Evolutionary conservation across 2,113 vertebrate genomes (phyloP).

Genomic region (Plotosus lineatus): DNA sequence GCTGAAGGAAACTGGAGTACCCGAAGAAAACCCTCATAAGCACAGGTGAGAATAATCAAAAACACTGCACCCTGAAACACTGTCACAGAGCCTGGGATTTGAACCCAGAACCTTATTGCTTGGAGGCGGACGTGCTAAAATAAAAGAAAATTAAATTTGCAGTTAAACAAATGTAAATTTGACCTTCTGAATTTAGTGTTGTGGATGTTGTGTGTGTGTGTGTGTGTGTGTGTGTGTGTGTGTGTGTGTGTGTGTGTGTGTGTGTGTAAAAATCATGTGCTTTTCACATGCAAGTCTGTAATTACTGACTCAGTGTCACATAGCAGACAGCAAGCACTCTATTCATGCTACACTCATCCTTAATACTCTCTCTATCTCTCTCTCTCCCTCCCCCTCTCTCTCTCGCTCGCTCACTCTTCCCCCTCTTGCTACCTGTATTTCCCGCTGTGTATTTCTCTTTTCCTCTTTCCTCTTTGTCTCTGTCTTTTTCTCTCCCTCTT

Average conservation of each 20-base stretch:
- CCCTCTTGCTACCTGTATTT: no score
- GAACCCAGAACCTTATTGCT: no score
- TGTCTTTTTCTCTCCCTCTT: background rate
- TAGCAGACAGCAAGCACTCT: background rate
- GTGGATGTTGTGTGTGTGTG: no score
- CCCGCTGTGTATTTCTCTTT: no score
- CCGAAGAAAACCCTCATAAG: no score
- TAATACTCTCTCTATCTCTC: background rate
- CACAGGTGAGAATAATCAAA: no score
- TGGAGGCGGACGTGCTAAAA: no score
- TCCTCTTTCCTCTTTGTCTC: background rate
- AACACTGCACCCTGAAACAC: no score
- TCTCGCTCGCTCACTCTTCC: background rate
- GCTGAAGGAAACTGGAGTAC: no score
- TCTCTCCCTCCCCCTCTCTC: background rate
- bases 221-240: no score
- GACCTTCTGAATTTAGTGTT: background rate
- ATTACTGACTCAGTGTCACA: slow-evolving; percentile 12
- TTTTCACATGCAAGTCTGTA: background rate
- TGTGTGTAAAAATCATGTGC: background rate
- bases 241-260: slow-evolving; percentile 9
- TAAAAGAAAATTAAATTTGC: no score
- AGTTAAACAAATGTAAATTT: background rate
- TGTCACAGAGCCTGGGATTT: no score
- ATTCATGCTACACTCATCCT: background rate